Evolutionary conservation across 2,797 vertebrate genomes (phyloP).

Genomic region (Onychomys leucogaster): DNA sequence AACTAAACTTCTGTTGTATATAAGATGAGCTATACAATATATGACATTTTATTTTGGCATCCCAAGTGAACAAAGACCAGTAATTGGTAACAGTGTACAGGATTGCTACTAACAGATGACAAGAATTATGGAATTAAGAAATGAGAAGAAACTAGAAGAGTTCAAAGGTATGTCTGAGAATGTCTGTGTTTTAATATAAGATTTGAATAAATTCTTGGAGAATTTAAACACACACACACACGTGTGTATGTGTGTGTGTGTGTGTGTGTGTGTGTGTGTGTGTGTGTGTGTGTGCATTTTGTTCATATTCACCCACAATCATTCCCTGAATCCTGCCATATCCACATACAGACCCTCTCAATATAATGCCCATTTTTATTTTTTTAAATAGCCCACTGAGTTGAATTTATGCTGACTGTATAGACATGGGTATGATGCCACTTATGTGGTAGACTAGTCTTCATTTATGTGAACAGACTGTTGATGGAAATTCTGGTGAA

Average conservation of each 20-base stretch:
- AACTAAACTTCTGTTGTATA: not conserved
- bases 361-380: not conserved
- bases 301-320: not conserved
- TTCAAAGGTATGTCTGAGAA: not conserved
- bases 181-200: not conserved
- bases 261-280: too few relatives aligned
- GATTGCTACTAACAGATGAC: not conserved
- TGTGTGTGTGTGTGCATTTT: not conserved
- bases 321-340: not conserved
- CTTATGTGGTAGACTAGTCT: not conserved
- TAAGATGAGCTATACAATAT: not conserved
- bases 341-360: not conserved
- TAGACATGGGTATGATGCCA: not conserved
- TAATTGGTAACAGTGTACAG: not conserved
- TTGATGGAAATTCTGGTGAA: not conserved
- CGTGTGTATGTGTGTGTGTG: too few relatives aligned
- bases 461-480: not conserved
- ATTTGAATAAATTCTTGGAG: not conserved
- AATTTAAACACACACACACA: too few relatives aligned
- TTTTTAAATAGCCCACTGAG: not conserved
- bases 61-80: not conserved
- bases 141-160: not conserved
- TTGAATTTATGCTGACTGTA: not conserved
- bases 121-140: not conserved
- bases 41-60: not conserved